phyloP scores from a whole-genome alignment of 2,113 vertebrate genomes.

The Salminus brasiliensis region DNA sequence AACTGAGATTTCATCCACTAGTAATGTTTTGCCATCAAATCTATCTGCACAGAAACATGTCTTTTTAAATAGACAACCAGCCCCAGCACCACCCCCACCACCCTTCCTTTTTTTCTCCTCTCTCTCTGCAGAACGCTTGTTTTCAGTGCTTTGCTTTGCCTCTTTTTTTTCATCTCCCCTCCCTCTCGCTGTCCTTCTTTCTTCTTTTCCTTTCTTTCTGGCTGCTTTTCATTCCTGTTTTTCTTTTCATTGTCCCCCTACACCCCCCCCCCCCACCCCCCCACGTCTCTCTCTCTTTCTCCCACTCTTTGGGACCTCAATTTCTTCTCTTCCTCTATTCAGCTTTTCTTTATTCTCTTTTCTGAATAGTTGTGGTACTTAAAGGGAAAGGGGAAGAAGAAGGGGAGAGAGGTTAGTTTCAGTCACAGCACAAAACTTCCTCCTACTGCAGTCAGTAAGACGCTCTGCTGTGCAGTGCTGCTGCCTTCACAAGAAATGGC shows the following conservation, averaged over 20 bases:
- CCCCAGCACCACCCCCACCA: background rate
- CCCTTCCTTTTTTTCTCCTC: slow-evolving; percentile 40
- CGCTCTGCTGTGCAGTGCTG: slow-evolving; percentile 31
- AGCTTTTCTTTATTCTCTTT: slow-evolving; percentile 80
- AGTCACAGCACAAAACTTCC: slow-evolving; percentile 80
- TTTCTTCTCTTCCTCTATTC: slow-evolving; percentile 78
- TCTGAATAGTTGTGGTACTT: slow-evolving; percentile 81
- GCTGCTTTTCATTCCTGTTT: slow-evolving; percentile 77
- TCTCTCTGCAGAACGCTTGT: slow-evolving; percentile 47
- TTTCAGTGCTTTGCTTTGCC: slow-evolving; percentile 56
- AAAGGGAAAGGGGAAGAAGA: slow-evolving; percentile 70
- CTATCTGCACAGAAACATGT: slow-evolving; percentile 67
- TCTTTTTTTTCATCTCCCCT: slow-evolving; percentile 71
- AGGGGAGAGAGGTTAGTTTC: slow-evolving; percentile 75
- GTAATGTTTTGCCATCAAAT: slow-evolving; percentile 55
- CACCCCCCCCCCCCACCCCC: background rate
- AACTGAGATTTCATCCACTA: background rate
- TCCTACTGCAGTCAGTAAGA: slow-evolving; percentile 74
- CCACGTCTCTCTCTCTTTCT: slow-evolving; percentile 59
- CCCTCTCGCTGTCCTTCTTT: slow-evolving; percentile 62
- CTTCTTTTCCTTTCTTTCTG: slow-evolving; percentile 64
- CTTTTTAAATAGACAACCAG: slow-evolving; percentile 58
- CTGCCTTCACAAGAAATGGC: background rate
- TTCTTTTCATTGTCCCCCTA: slow-evolving; percentile 77
- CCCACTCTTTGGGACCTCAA: slow-evolving; percentile 71